Evolutionary conservation across 2,113 vertebrate species (phyloP), one percentile per base, ranked within the genome.

Genomic region (Limnothrissa miodon): DNA sequence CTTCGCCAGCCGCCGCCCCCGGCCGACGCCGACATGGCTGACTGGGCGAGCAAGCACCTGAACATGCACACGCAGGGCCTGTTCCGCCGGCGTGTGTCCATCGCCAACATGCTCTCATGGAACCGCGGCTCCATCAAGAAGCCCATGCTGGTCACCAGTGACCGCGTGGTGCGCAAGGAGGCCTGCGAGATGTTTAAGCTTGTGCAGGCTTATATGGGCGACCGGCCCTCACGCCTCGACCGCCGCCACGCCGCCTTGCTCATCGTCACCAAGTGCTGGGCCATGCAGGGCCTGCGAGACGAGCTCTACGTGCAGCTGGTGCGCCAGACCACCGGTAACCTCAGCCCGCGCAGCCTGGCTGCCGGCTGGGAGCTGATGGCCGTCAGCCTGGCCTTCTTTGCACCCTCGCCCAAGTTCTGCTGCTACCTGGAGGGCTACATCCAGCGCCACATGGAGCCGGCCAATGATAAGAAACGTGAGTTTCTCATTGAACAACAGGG

Each of bases 61-160:
- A 98, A 98, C 91, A 93, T 96, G 96, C 97, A 98, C 93, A 98
- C 95, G 0, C 96, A 97, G 84, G 97, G 97, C 82, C 95, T 98
- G 79, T 98, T 98, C 90, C 95, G 97, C 0, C 95, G 96, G 0
- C 93, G 96, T 19, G 93, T 98, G 74, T 98, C 97, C 88, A 95
- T 98, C 80, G 95, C 96, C 87, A 98, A 97, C 92, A 96, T 98
- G 96, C 92, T 98, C 1, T 96, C 96, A 0, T 98, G 97, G 97
- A 97, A 96, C 1, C 95, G 95, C 0, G 93, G 96, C 6, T 96
- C 97, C 81, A 97, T 98, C 92, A 97, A 96, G 82, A 97, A 97
- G 85, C 97, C 97, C 5, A 97, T 98, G 96, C 94, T 98, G 4
- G 95, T 98, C 89, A 97, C 96, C 21, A 96, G 94, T 87, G 95